phyloP scores from a whole-genome alignment of 2,113 vertebrate genomes.

The Paralichthys olivaceus region DNA sequence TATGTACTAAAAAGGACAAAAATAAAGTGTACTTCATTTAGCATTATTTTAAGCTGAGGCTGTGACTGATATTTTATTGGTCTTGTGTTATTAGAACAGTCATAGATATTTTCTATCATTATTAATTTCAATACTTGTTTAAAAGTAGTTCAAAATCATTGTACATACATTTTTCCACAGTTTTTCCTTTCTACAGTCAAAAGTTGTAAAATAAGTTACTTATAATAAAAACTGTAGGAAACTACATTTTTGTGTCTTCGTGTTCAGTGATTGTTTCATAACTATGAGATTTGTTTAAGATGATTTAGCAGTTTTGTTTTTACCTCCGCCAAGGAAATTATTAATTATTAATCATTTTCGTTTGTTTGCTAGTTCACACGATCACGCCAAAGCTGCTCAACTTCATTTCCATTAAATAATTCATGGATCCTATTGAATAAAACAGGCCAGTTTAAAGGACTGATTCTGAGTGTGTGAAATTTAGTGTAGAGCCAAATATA shows the following conservation, averaged over 20 bases:
- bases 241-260: constrained; percentile 74
- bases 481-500: too few relatives aligned
- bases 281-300: neutral
- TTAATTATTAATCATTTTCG: neutral
- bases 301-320: neutral
- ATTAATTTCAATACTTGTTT: constrained; percentile 83
- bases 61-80: constrained; percentile 80
- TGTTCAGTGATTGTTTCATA: constrained; percentile 45
- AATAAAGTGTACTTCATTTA: constrained; percentile 86
- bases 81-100: constrained; percentile 79
- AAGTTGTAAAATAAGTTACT: constrained; percentile 84
- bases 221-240: constrained; percentile 84
- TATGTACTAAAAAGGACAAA: constrained; percentile 87
- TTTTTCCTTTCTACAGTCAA: constrained; percentile 80
- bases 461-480: too few relatives aligned
- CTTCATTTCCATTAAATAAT: too few relatives aligned
- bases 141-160: constrained; percentile 84
- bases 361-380: neutral
- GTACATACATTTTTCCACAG: constrained; percentile 78
- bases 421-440: too few relatives aligned
- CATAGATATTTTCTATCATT: constrained; percentile 79
- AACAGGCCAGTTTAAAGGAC: too few relatives aligned
- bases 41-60: constrained; percentile 79
- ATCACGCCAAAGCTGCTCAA: too few relatives aligned
- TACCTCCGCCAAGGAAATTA: too few relatives aligned